Base-by-base conservation (phyloP, 2,888 invertebrate genomes). In the Rhodophaea formosa region DNA sequence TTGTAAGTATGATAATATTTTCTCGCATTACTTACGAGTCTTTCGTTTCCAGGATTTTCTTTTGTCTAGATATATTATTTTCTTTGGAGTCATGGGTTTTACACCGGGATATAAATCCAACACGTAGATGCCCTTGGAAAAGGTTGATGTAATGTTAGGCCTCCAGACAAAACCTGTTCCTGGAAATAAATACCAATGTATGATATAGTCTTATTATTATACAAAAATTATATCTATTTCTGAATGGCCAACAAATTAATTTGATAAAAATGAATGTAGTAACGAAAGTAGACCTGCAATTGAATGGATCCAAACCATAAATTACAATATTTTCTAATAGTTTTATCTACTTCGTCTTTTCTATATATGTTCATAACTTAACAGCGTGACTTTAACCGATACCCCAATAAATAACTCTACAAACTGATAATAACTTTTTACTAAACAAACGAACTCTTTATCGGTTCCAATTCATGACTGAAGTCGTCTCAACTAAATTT, bases 391-490 rank as follows among this genome's bases (percentile, higher is more conserved):
- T 51, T 16, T 8, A 35, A 51, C 51, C 30, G 12, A 35, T 35
- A 51, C 51, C 7, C 16, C n/a, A n/a, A n/a, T n/a, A 29, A 29
- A n/a, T 47, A 35, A 32, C n/a, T 39, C 39, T 39, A 39, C 35
- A 10, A 10, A 35, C 35, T 51, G 51, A 51, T 51, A 35, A 51
- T 10, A 15, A 16, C 30, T 35, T 51, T 35, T 51, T 7, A 30
- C 29, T 1, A 49, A 49, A 49, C 51, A 51, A 51, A 51, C 35
- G 10, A 30, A 49, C n/a, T 51, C 35, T 51, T 51, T 51, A 51
- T 51, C 15, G 14, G 14, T n/a, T 8, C 0, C n/a, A 39, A 39
- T 39, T n/a, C 10, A 35, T 35, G 35, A 35, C 10, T 35, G 1
- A 35, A 5, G 3, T 23, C 23, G 23, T 23, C 23, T 23, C 23